Evolutionary conservation across 2,113 vertebrate species (phyloP), one percentile per base, ranked within the genome.

Genomic region (Taurulus bubalis): DNA sequence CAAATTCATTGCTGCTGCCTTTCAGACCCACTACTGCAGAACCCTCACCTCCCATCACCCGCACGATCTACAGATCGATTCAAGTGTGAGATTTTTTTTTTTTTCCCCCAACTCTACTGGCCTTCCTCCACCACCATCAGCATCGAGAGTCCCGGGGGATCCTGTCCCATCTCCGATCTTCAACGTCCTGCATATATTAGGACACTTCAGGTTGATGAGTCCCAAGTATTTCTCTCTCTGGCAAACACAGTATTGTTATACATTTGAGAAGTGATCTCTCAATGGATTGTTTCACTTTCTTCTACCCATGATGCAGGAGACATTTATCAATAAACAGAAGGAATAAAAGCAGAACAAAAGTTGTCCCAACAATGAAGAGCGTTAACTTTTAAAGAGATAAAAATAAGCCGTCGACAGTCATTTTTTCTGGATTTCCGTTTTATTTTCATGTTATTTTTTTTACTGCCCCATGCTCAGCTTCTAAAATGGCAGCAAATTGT

Each of bases 141-240:
- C 36, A 49, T 28, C 9, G n/a, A 9, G 32, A 42, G 24, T 49
- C 72, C 45, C 0, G 8, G 4, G 40, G 62, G 66, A 73, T 24
- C 2, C 51, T 9, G 3, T 40, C 16, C 59, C 8, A 71, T 78
- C 56, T 64, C 68, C 14, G 26, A 16, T 74, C 63, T 73, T 51
- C 42, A 85, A 40, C 38, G 3, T 5, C 4, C 18, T 63, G 64
- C 42, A 78, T 79, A n/a, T 38, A 71, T 62, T 32, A 68, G 47
- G 47, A 77, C n/a, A 47, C 47, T 65, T 62, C 55, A 47, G 32
- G 0, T 9, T 34, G 22, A 76, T 64, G 15, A 28, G 47, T 70
- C 2, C 36, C 1, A 7, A 67, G 32, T 14, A 28, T 49, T 22
- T 45, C 14, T 64, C 55, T 71, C 10, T 40, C n/a, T n/a, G 58